phyloP scores from a whole-genome alignment of 2,888 invertebrate species.

The Pterostichus niger region DNA sequence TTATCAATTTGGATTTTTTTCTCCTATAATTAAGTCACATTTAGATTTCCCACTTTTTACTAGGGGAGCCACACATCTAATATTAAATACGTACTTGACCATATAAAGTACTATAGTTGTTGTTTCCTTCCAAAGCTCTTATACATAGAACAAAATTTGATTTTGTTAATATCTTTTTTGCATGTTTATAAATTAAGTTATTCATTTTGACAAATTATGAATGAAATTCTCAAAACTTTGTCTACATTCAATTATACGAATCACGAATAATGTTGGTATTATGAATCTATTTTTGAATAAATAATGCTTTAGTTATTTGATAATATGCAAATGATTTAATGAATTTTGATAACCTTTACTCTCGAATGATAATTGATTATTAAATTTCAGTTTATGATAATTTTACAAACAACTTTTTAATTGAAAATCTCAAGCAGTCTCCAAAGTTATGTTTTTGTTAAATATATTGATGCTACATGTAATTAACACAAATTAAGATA shows the following conservation, averaged over 20 bases:
- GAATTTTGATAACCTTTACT: not conserved
- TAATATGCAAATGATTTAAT: not conserved
- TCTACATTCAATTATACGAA: not conserved
- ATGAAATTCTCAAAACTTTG: not conserved
- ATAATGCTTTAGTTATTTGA: not conserved
- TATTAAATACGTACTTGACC: slow-evolving; percentile 38
- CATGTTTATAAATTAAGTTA: slow-evolving; percentile 42
- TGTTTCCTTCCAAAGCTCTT: slow-evolving; percentile 7
- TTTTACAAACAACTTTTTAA: not conserved
- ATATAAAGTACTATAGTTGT: not conserved
- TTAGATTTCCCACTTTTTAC: slow-evolving; percentile 37
- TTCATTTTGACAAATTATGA: slow-evolving; percentile 31
- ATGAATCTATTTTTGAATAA: slow-evolving; percentile 8
- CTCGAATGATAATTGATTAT: not conserved
- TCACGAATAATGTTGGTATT: slow-evolving; percentile 24
- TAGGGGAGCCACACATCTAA: slow-evolving; percentile 22
- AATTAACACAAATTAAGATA: not conserved
- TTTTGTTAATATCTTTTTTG: slow-evolving; percentile 30
- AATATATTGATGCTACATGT: not conserved
- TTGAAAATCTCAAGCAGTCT: not conserved
- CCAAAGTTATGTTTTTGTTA: not conserved
- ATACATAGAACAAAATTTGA: slow-evolving; percentile 1
- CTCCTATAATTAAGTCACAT: slow-evolving; percentile 77
- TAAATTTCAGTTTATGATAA: not conserved
- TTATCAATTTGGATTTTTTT: slow-evolving; percentile 82